phyloP scores from a whole-genome alignment of 1,140 invertebrate species.

The Drosophila yakuba region DNA sequence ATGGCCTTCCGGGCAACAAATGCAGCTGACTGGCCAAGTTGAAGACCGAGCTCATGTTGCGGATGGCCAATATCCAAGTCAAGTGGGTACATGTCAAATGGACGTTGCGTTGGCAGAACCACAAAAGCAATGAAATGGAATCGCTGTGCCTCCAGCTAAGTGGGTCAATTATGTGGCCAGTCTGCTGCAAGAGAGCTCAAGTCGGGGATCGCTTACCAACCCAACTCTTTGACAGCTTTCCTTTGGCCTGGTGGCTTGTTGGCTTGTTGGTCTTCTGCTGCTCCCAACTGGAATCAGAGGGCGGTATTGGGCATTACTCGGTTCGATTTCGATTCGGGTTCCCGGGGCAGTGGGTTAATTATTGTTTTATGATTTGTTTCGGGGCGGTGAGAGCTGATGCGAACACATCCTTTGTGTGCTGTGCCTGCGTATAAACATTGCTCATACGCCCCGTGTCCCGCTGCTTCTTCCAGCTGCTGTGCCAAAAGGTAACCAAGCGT shows the following conservation, averaged over 20 bases:
- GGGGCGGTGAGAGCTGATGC: constrained; percentile 5
- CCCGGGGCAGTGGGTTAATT: constrained; percentile 31
- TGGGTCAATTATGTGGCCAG: constrained; percentile 40
- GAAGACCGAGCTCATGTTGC: constrained; percentile 3
- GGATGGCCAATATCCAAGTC: constrained; percentile 20
- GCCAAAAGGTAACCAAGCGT: constrained; percentile 50
- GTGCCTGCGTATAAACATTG: constrained; percentile 40
- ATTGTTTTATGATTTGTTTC: constrained; percentile 47
- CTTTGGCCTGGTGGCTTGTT: not conserved
- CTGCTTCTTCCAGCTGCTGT: constrained; percentile 2
- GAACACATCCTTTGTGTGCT: constrained; percentile 18
- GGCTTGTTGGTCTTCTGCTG: constrained; percentile 3
- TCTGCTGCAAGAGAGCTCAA: constrained; percentile 8
- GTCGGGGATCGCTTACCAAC: not conserved
- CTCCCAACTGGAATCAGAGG: constrained; percentile 17
- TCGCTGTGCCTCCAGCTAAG: constrained; percentile 25
- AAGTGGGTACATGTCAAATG: constrained; percentile 15
- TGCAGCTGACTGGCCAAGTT: constrained; percentile 1
- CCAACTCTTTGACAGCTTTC: constrained; percentile 11
- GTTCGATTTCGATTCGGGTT: constrained; percentile 9
- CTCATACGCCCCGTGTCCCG: constrained; percentile 53
- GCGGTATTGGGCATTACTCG: constrained; percentile 19
- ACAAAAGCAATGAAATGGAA: constrained; percentile 3
- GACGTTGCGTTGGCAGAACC: constrained; percentile 20
- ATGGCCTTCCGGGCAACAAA: constrained; percentile 12